Base-by-base conservation (phyloP, 53 echinoderm and acorn worm species). In the Hippasteria phrygiana region DNA sequence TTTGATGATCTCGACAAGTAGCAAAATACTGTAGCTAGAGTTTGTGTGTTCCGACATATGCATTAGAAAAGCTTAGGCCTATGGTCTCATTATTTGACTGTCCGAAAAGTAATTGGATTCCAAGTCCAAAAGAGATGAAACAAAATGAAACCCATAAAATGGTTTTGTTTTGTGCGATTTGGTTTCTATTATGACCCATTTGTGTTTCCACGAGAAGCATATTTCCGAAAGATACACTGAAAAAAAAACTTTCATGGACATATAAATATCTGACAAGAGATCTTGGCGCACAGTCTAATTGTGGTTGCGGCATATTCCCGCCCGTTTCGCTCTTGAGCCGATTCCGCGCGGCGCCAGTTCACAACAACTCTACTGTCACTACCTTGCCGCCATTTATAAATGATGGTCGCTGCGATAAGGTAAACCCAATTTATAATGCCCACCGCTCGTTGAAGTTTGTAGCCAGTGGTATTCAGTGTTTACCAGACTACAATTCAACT, bases 351-450 rank as follows among this genome's bases (percentile, higher is more conserved):
- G 59, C 59, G 59, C 59, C 59, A 59, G 26, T 8, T 26, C 59
- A 59, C 59, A 59, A 51, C n/a, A n/a, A 24, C 59, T 59, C 59
- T 26, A 17, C 59, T 59, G 59, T 59, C 59, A 59, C 59, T 26
- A 59, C 59, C 59, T 59, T 34, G 50, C 20, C 34, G 50, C 48
- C n/a, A 33, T 18, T 76, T 48, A 48, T 76, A 50, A 76, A 47
- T 48, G 48, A 76, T 76, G 43, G 51, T 34, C 76, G 34, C 28
- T 13, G 50, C 37, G 67, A 67, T 67, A 76, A 53, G 34, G 76
- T 47, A 48, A 76, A 76, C 47, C 76, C 54, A 17, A 76, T 76
- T 54, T 47, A 76, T 76, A 76, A 76, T 76, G 34, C 50, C 47
- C 34, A 50, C 74, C 17, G 76, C 48, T 76, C 34, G 18, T 50